Conservation (phyloP, 1,140 invertebrate genomes). For the Phocides pigmalion region DNA sequence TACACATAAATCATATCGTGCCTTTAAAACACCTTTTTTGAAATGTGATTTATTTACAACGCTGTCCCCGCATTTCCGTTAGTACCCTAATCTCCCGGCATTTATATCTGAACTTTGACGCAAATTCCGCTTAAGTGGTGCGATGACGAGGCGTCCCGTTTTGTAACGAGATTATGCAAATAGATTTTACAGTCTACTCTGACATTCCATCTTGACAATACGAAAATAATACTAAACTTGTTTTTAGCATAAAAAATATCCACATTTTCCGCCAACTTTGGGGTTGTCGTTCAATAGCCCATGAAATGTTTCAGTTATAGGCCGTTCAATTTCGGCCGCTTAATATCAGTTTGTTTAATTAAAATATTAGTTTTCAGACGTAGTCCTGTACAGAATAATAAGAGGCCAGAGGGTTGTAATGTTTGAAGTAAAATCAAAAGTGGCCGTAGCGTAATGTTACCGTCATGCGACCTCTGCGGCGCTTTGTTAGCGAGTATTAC, state of each 20-base stretch:
- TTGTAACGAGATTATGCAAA: slow-evolving; percentile 49
- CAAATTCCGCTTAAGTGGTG: slow-evolving; percentile 47
- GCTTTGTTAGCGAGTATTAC: slow-evolving; percentile 67
- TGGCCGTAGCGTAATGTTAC: slow-evolving; percentile 50
- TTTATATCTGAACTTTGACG: slow-evolving; percentile 48
- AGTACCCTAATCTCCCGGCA: slow-evolving; percentile 37
- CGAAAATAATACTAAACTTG: background rate
- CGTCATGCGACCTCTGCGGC: slow-evolving; percentile 50
- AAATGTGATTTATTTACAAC: slow-evolving; percentile 55
- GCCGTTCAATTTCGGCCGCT: slow-evolving; percentile 11
- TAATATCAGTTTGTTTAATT: slow-evolving; percentile 31
- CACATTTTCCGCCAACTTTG: background rate
- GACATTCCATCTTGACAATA: slow-evolving; percentile 32
- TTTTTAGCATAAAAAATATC: background rate
- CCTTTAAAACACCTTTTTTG: slow-evolving; percentile 62
- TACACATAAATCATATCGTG: slow-evolving; percentile 58
- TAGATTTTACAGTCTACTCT: slow-evolving; percentile 47
- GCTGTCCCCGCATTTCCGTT: slow-evolving; percentile 7
- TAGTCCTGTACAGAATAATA: slow-evolving; percentile 28
- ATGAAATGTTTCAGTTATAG: background rate
- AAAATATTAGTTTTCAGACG: slow-evolving; percentile 35
- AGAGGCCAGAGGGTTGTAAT: slow-evolving; percentile 46
- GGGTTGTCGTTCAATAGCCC: background rate
- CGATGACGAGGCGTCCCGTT: slow-evolving; percentile 43
- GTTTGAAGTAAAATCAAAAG: slow-evolving; percentile 61